These are phyloP conservation scores for Athalia rosae DNA, from an alignment of 2,888 invertebrate genomes.

Conservation along the genomic window DNA sequence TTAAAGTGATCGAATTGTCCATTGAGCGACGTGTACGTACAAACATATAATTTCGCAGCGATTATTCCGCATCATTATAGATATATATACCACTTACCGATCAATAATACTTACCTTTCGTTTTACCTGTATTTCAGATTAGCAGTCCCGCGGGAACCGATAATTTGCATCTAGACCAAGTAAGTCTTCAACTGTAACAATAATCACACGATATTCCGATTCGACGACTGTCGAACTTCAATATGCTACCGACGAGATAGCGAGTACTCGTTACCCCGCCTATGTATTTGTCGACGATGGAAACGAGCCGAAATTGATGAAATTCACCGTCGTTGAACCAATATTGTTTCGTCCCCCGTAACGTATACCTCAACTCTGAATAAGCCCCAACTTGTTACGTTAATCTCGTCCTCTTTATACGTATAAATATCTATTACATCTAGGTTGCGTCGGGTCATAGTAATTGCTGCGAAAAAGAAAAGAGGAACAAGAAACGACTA, in stretches of 20 bases:
- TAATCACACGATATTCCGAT: neutral
- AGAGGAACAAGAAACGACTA: neutral
- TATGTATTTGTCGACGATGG: too few species aligned
- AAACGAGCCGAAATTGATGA: too few species aligned
- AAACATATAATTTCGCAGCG: neutral
- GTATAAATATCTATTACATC: neutral
- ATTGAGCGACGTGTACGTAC: neutral
- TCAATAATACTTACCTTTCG: slow-evolving; percentile 3
- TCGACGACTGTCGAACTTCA: too few species aligned
- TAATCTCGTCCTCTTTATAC: too few species aligned
- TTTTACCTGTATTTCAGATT: slow-evolving; percentile 29
- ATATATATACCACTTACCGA: too few species aligned
- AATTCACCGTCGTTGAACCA: too few species aligned
- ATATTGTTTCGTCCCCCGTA: too few species aligned
- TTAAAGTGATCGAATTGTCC: slow-evolving; percentile 22
- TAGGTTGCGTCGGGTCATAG: slow-evolving; percentile 5
- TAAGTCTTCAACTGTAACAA: slow-evolving; percentile 12
- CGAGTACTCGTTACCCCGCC: too few species aligned
- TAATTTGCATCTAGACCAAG: slow-evolving; percentile 20
- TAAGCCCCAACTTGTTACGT: too few species aligned
- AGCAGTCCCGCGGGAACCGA: slow-evolving; percentile 26
- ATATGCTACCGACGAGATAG: too few species aligned
- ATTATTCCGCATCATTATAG: neutral
- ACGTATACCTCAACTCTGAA: too few species aligned
- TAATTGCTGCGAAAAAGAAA: neutral